These are phyloP conservation scores for Chaetura pelagica DNA, from an alignment of 2,113 vertebrate species.

Conservation along the genomic window DNA sequence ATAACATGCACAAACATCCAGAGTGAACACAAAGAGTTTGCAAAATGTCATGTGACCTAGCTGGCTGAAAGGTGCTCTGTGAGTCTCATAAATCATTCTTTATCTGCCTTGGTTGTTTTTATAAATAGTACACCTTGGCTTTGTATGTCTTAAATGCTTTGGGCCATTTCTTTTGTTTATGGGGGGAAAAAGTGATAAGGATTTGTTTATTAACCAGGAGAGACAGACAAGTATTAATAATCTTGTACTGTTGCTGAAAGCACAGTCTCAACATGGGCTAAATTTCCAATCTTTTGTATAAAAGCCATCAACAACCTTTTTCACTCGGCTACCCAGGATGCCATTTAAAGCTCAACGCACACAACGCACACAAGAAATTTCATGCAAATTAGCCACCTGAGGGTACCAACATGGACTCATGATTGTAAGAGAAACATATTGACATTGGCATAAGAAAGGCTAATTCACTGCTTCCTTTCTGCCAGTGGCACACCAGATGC, in stretches of 20 bases:
- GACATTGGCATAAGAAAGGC: slow-evolving; percentile 59
- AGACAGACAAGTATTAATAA: slow-evolving; percentile 33
- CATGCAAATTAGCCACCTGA: slow-evolving; percentile 67
- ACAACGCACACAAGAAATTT: slow-evolving; percentile 45
- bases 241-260: slow-evolving; percentile 9
- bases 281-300: slow-evolving; percentile 44
- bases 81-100: slow-evolving; percentile 52
- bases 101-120: slow-evolving; percentile 31
- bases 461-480: slow-evolving; percentile 70
- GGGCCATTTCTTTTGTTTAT: slow-evolving; percentile 9
- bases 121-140: slow-evolving; percentile 9
- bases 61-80: neutral
- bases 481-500: neutral
- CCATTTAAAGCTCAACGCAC: slow-evolving; percentile 65
- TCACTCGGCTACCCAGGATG: neutral
- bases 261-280: neutral
- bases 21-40: neutral
- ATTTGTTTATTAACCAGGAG: slow-evolving; percentile 40
- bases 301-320: slow-evolving; percentile 27
- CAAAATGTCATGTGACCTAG: neutral
- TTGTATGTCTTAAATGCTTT: slow-evolving; percentile 22
- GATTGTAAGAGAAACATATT: slow-evolving; percentile 56
- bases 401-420: slow-evolving; percentile 35
- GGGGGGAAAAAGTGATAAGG: neutral
- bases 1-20: neutral